phyloP scores from a whole-genome alignment of 1,140 invertebrate species.

The Aphelinus atriplicis region DNA sequence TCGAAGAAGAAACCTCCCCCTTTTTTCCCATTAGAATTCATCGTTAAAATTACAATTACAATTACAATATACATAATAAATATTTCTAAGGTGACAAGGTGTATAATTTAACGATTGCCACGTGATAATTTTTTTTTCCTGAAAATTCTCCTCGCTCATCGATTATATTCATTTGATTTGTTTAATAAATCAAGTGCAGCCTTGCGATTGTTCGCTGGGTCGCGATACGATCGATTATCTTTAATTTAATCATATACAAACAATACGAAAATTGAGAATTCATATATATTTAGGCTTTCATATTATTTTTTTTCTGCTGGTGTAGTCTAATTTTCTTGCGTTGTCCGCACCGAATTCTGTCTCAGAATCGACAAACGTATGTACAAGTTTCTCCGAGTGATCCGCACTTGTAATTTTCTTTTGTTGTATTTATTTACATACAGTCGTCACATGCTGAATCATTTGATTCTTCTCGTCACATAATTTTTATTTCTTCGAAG shows the following conservation, averaged over 20 bases:
- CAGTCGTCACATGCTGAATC: too few species aligned
- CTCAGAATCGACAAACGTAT: too few species aligned
- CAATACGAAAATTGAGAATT: slow-evolving; percentile 25
- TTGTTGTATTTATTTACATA: too few species aligned
- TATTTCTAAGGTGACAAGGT: slow-evolving; percentile 17
- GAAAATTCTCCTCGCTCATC: not conserved
- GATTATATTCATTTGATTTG: slow-evolving; percentile 12
- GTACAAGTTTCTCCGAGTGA: too few species aligned
- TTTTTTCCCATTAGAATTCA: too few species aligned
- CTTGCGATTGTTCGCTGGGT: not conserved
- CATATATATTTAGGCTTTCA: slow-evolving; percentile 27
- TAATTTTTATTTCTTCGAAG: too few species aligned
- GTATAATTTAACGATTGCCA: slow-evolving; percentile 37
- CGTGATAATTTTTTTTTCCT: slow-evolving; percentile 7
- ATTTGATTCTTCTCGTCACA: too few species aligned
- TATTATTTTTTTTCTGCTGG: not conserved
- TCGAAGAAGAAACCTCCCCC: too few species aligned
- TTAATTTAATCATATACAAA: slow-evolving; percentile 11
- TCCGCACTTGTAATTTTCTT: too few species aligned
- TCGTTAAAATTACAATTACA: slow-evolving; percentile 23
- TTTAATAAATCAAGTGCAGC: not conserved
- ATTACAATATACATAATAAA: slow-evolving; percentile 20
- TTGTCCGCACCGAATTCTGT: too few species aligned
- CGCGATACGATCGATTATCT: slow-evolving; percentile 24
- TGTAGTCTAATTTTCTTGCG: too few species aligned